Conservation (phyloP, 1,140 invertebrate genomes). For the Drosophila watanabei region DNA sequence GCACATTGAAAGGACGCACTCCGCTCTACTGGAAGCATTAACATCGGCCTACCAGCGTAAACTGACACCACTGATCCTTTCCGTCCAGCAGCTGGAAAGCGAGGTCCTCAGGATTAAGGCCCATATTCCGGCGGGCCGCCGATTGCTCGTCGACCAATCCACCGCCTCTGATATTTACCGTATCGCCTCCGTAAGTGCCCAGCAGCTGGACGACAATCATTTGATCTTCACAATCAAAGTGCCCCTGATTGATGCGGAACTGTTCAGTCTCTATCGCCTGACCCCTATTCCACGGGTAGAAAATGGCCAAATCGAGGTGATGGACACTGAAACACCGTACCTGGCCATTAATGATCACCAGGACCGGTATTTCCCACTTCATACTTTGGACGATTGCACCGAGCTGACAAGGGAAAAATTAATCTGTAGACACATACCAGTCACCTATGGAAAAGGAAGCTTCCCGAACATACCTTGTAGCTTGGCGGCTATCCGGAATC, state of each 20-base stretch:
- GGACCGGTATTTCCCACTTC: constrained; percentile 21
- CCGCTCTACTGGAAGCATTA: constrained; percentile 19
- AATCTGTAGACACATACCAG: constrained; percentile 1
- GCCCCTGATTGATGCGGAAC: constrained; percentile 19
- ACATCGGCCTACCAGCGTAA: neutral
- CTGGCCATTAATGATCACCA: constrained; percentile 22
- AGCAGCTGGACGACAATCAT: neutral
- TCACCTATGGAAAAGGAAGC: constrained; percentile 8
- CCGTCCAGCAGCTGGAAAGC: constrained; percentile 6
- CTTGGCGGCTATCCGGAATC: constrained; percentile 19
- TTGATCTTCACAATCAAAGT: constrained; percentile 19
- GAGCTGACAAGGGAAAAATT: constrained; percentile 11
- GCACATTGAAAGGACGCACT: neutral
- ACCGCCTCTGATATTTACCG: constrained; percentile 11
- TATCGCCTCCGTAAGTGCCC: neutral
- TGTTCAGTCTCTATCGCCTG: constrained; percentile 22
- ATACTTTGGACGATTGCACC: constrained; percentile 10
- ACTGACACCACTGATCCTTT: constrained; percentile 12
- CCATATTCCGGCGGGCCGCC: constrained; percentile 1
- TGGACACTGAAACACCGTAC: constrained; percentile 23
- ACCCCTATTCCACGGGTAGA: constrained; percentile 25
- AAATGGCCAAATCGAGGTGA: constrained; percentile 7
- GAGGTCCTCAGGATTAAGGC: neutral
- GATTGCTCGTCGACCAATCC: constrained; percentile 7
- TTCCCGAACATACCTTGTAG: neutral